phyloP scores from a whole-genome alignment of 2,113 vertebrate genomes.

The Vicugna pacos region DNA sequence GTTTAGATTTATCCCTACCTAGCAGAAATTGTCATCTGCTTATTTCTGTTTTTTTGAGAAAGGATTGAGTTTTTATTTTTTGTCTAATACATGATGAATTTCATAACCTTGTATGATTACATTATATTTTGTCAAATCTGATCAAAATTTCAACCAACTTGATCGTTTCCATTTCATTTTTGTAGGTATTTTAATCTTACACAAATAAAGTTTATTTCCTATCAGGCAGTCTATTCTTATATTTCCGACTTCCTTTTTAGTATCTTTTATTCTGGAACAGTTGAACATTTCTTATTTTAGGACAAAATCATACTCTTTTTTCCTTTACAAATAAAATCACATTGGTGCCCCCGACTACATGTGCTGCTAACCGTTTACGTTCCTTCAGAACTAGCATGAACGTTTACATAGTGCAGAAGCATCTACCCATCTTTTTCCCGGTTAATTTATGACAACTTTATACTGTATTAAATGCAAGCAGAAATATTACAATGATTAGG shows the following conservation, averaged over 20 bases:
- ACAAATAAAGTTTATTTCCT: neutral
- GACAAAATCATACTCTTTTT: neutral
- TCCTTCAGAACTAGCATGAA: neutral
- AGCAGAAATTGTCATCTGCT: neutral
- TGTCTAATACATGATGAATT: neutral
- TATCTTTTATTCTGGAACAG: neutral
- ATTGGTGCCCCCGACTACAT: neutral
- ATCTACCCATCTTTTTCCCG: neutral
- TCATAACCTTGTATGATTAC: neutral
- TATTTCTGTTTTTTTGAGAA: neutral
- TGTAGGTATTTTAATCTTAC: neutral
- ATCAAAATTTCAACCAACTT: neutral
- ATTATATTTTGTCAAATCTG: neutral
- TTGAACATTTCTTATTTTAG: neutral
- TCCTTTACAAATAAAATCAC: neutral
- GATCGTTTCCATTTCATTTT: neutral
- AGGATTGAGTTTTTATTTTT: neutral
- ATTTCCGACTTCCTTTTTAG: neutral
- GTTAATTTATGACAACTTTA: neutral
- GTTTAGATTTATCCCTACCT: neutral
- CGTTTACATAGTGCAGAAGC: neutral
- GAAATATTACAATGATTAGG: neutral
- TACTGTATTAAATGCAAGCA: neutral
- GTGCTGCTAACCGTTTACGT: neutral
- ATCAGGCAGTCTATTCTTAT: neutral